Conservation (phyloP, 2,888 invertebrate species). For the Xiphydria camelus region DNA sequence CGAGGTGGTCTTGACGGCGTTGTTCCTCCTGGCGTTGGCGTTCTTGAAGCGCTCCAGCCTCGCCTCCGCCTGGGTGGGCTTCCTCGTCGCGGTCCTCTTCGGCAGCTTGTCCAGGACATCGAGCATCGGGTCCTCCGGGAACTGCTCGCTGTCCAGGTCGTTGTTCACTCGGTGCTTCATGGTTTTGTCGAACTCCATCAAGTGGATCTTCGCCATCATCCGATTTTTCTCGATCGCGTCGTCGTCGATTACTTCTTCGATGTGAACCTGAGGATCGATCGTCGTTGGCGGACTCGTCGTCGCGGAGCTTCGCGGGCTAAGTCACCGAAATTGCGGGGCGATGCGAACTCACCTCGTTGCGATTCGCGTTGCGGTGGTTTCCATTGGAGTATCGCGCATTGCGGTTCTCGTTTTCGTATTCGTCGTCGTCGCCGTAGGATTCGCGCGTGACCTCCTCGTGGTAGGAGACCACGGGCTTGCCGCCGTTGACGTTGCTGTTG, state of each 20-base stretch:
- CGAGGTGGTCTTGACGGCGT: constrained; percentile 8
- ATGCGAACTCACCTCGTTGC: constrained; percentile 20
- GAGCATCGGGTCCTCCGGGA: constrained; percentile 49
- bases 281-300: too few species aligned
- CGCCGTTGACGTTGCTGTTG: constrained; percentile 52
- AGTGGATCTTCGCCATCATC: constrained; percentile 40
- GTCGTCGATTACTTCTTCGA: constrained; percentile 33
- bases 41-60: constrained; percentile 42
- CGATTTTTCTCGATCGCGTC: constrained; percentile 39
- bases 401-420: constrained; percentile 44
- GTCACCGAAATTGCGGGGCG: too few species aligned
- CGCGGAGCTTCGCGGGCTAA: too few species aligned
- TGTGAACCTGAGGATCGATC: constrained; percentile 29
- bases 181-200: constrained; percentile 53
- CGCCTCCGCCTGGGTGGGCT: constrained; percentile 51
- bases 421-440: constrained; percentile 49
- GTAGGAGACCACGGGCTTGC: constrained; percentile 54
- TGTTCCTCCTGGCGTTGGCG: constrained; percentile 38
- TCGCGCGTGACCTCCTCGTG: constrained; percentile 50
- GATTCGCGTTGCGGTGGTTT: constrained; percentile 26
- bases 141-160: constrained; percentile 58
- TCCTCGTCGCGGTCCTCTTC: constrained; percentile 49
- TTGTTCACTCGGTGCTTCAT: constrained; percentile 56
- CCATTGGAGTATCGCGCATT: constrained; percentile 34
- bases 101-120: constrained; percentile 50